A percentile compares a stretch with the other conserved stretches of the same genome.
Conservation (phyloP, 2,113 vertebrate species). For the Elgaria multicarinata region DNA sequence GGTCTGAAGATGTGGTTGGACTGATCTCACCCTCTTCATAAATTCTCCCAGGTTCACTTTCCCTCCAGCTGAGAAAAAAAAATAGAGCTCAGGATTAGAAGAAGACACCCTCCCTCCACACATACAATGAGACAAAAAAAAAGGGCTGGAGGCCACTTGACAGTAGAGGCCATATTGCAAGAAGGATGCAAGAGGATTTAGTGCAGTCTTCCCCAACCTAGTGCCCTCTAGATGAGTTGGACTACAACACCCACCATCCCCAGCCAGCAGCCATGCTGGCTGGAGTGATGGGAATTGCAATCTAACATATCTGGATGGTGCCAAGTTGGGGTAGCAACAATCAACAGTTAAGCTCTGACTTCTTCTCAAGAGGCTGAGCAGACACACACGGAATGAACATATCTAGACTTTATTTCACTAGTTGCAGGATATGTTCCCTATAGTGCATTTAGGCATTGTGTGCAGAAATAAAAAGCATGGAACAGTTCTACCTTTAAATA, state of each 20-base stretch:
- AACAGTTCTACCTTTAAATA: background rate
- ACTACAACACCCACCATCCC: background rate
- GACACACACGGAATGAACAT: background rate
- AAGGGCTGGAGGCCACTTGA: background rate
- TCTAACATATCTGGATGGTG: background rate
- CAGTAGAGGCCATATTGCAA: background rate
- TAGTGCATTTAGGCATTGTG: background rate
- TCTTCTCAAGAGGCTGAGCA: background rate
- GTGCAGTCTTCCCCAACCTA: background rate
- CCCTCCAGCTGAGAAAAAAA: conserved; percentile 52
- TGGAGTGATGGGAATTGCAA: no score
- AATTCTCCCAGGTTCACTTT: conserved; percentile 42
- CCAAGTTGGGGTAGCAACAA: background rate
- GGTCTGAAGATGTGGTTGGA: background rate
- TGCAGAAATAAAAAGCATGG: background rate
- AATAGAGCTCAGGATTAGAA: conserved; percentile 6
- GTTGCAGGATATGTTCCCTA: background rate
- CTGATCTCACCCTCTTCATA: conserved; percentile 17
- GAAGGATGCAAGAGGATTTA: background rate
- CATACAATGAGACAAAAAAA: no score
- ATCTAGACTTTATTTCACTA: background rate
- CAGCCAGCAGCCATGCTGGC: background rate
- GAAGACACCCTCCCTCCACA: background rate
- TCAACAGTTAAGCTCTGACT: background rate
- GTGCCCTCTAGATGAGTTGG: background rate